A percentile compares a stretch with the other conserved stretches of the same genome.
Evolutionary conservation across 1,140 invertebrate species (phyloP).

Genomic region (Pseudomyrmex pallidus): DNA sequence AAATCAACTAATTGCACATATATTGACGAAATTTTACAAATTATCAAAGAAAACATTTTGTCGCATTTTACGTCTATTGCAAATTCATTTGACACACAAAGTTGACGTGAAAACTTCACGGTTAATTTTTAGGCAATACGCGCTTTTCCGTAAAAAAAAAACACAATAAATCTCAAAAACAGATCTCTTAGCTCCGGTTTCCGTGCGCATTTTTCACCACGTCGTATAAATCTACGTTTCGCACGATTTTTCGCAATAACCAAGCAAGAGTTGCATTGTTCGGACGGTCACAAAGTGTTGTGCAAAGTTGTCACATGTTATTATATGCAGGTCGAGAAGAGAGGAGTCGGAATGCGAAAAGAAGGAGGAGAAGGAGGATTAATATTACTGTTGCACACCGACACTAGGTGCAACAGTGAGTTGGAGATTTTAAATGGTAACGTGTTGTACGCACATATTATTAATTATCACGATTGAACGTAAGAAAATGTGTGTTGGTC

Average conservation of each 20-base stretch:
- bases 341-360: background rate
- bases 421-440: background rate
- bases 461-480: constrained; percentile 37
- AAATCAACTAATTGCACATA: too few relatives aligned
- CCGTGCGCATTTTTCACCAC: background rate
- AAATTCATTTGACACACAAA: too few relatives aligned
- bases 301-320: constrained; percentile 34
- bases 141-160: background rate
- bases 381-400: constrained; percentile 18
- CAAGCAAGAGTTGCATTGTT: constrained; percentile 44
- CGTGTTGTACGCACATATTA: background rate
- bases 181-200: constrained; percentile 28
- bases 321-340: constrained; percentile 19
- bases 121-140: too few relatives aligned
- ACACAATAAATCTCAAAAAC: constrained; percentile 20
- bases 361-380: background rate
- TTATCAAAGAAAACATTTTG: too few relatives aligned
- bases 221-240: background rate
- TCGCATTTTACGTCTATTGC: too few relatives aligned
- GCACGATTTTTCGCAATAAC: constrained; percentile 43
- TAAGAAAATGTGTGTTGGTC: background rate
- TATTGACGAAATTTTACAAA: too few relatives aligned
- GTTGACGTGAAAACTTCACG: too few relatives aligned
- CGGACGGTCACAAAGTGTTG: constrained; percentile 22
- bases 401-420: background rate